A percentile compares a stretch with the other conserved stretches of the same genome.
phyloP scores from a whole-genome alignment of 2,113 vertebrate genomes.

The Gymnobelideus leadbeateri region DNA sequence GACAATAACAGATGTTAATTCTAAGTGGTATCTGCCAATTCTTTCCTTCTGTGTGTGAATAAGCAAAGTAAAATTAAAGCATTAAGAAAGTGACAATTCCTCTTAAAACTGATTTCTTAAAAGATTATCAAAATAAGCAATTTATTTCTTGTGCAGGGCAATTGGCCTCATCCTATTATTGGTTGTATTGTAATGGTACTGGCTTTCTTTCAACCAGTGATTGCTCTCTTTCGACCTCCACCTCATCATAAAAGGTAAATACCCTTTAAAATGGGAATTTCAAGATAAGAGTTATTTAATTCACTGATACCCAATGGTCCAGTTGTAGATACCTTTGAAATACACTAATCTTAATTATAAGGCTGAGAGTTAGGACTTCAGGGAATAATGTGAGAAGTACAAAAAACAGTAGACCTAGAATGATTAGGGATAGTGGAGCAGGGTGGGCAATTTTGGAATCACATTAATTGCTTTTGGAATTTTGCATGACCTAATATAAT shows the following conservation, averaged over 20 bases:
- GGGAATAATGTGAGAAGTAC: not conserved
- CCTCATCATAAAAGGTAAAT: constrained; percentile 79
- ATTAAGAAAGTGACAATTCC: not conserved
- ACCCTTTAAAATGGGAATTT: not conserved
- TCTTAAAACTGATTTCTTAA: not conserved
- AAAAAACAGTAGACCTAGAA: not conserved
- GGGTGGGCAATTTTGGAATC: not conserved
- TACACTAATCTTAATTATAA: not conserved
- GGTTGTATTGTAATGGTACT: constrained; percentile 79
- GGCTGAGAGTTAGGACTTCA: not conserved
- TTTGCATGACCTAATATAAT: too few species aligned
- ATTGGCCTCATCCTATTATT: constrained; percentile 79
- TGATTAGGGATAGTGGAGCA: not conserved
- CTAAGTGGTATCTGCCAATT: not conserved
- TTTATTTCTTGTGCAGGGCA: not conserved
- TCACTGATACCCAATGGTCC: not conserved
- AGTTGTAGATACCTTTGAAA: not conserved
- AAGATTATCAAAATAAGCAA: not conserved
- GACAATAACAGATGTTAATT: not conserved
- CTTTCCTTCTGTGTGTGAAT: not conserved
- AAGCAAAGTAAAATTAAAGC: not conserved
- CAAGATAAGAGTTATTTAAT: not conserved
- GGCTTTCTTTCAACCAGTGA: constrained; percentile 78
- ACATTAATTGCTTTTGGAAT: not conserved
- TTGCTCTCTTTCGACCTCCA: constrained; percentile 79